Evolutionary conservation across 2,797 vertebrate species (phyloP).

Genomic region (Graptemys geographica): DNA sequence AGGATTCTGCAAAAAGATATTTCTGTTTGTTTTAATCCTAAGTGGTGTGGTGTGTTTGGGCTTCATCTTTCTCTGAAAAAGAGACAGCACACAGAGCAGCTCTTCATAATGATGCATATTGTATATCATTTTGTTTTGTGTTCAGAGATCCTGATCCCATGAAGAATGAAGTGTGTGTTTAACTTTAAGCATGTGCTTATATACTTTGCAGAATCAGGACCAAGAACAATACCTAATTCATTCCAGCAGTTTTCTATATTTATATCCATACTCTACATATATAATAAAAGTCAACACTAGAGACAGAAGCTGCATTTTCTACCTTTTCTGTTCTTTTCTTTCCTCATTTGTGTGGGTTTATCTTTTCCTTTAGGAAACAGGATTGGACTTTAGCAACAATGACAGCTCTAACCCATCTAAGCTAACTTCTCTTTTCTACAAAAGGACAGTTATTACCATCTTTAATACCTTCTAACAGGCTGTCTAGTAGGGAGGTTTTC

Average conservation of each 20-base stretch:
- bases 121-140: not conserved
- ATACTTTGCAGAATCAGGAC: not conserved
- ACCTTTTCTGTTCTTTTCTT: not conserved
- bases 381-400: not conserved
- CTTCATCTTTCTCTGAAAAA: not conserved
- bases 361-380: not conserved
- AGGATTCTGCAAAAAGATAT: not conserved
- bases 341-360: not conserved
- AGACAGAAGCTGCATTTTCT: not conserved
- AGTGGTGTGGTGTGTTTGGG: not conserved
- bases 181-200: not conserved
- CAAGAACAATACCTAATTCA: not conserved
- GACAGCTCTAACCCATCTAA: not conserved
- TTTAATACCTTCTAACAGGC: not conserved
- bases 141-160: not conserved
- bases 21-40: slow-evolving; percentile 10
- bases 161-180: not conserved
- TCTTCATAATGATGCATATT: not conserved
- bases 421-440: not conserved
- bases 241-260: slow-evolving; percentile 5
- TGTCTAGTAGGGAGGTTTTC: not conserved
- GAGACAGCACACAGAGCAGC: not conserved
- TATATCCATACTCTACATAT: not conserved
- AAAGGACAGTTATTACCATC: not conserved
- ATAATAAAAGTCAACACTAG: not conserved